phyloP scores from a whole-genome alignment of 1,140 invertebrate genomes.

The Chlorops oryzae region DNA sequence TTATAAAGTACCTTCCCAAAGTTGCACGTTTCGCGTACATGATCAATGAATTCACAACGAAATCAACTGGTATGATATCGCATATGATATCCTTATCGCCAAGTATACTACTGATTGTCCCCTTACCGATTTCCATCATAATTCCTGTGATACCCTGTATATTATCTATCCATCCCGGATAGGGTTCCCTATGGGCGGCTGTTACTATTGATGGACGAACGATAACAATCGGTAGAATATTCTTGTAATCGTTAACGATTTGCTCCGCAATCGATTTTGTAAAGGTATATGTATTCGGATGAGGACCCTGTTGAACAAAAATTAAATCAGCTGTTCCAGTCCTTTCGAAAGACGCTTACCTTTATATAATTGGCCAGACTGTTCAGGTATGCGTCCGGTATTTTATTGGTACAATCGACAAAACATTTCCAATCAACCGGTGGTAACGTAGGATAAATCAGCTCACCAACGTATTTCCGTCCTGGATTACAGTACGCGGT shows the following conservation, averaged over 20 bases:
- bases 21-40: constrained; percentile 61
- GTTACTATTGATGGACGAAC: constrained; percentile 88
- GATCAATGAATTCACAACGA: constrained; percentile 83
- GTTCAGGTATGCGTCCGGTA: constrained; percentile 56
- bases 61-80: constrained; percentile 86
- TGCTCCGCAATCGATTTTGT: constrained; percentile 82
- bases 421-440: constrained; percentile 58
- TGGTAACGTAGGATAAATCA: constrained; percentile 58
- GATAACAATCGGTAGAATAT: constrained; percentile 74
- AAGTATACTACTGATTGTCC: constrained; percentile 76
- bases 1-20: constrained; percentile 26
- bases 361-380: constrained; percentile 52
- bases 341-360: constrained; percentile 28
- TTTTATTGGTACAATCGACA: constrained; percentile 55
- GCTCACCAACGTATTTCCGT: constrained; percentile 61
- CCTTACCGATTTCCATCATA: constrained; percentile 78
- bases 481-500: constrained; percentile 84
- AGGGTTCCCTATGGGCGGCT: constrained; percentile 67
- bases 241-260: constrained; percentile 58
- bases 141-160: constrained; percentile 76
- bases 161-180: constrained; percentile 89
- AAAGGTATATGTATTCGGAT: constrained; percentile 84
- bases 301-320: constrained; percentile 52
- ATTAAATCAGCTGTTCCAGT: neutral
- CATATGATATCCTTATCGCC: constrained; percentile 66